Percentiles rank a stretch among this genome's conserved stretches.
Evolutionary conservation across 1,140 invertebrate genomes (phyloP).

Genomic region (Leguminivora glycinivorella): DNA sequence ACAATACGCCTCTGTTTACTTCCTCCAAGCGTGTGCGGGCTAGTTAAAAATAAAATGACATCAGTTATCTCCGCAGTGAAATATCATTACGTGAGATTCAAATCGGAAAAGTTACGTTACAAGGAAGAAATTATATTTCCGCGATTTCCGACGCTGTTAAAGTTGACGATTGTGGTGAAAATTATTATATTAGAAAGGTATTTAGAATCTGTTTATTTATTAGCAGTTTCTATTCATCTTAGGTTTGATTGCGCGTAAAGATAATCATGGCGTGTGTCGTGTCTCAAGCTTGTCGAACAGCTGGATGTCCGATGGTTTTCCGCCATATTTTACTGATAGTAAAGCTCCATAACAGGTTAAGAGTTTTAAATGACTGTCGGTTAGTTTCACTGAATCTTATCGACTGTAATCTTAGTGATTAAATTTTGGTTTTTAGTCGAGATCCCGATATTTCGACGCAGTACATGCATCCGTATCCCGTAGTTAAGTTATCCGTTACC

Average conservation of each 20-base stretch:
- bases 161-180: not conserved
- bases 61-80: not conserved
- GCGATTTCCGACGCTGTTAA: not conserved
- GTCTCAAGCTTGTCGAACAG: not conserved
- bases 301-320: constrained; percentile 9
- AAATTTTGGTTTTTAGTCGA: too few species aligned
- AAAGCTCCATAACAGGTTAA: constrained; percentile 9
- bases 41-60: not conserved
- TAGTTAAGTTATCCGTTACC: too few species aligned
- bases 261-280: not conserved
- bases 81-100: constrained; percentile 7
- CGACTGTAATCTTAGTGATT: too few species aligned
- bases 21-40: not conserved
- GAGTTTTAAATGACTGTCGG: too few species aligned
- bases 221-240: not conserved
- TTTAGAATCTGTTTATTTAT: not conserved
- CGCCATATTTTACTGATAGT: constrained; percentile 9
- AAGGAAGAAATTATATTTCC: constrained; percentile 8
- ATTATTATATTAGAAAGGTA: not conserved
- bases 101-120: constrained; percentile 23
- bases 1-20: not conserved
- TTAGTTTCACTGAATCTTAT: too few species aligned
- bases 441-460: too few species aligned
- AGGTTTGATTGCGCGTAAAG: constrained; percentile 5
- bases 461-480: too few species aligned